These are phyloP conservation scores for Pogonocichla stellata DNA, from an alignment of 2,113 vertebrate species.

Conservation along the genomic window DNA sequence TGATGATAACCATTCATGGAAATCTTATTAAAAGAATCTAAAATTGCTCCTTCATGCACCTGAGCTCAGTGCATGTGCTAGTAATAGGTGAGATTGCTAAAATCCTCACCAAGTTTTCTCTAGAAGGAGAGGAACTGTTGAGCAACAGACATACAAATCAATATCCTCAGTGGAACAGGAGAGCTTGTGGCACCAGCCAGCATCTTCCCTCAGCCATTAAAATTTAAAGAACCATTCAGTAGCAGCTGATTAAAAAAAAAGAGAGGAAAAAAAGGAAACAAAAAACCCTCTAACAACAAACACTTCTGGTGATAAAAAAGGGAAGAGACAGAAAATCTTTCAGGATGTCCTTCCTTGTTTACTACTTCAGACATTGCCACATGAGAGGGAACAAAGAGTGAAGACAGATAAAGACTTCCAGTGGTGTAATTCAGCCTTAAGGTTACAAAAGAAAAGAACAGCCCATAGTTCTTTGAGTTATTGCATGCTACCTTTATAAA, in stretches of 20 bases:
- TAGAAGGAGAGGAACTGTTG: neutral
- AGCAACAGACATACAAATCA: neutral
- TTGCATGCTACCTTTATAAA: neutral
- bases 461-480: neutral
- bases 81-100: neutral
- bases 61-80: neutral
- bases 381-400: neutral
- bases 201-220: neutral
- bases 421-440: neutral
- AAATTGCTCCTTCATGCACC: neutral
- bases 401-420: neutral
- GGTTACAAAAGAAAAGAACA: neutral
- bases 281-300: neutral
- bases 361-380: conserved; percentile 11
- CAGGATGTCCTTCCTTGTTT: conserved; percentile 62
- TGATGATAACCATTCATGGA: neutral
- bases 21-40: neutral
- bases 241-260: neutral
- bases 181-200: neutral
- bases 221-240: neutral
- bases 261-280: no score
- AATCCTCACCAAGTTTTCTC: neutral
- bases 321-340: conserved; percentile 64
- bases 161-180: neutral
- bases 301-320: neutral